These are phyloP conservation scores for Drosophila bocki DNA, from an alignment of 1,140 invertebrate genomes.

Conservation along the genomic window DNA sequence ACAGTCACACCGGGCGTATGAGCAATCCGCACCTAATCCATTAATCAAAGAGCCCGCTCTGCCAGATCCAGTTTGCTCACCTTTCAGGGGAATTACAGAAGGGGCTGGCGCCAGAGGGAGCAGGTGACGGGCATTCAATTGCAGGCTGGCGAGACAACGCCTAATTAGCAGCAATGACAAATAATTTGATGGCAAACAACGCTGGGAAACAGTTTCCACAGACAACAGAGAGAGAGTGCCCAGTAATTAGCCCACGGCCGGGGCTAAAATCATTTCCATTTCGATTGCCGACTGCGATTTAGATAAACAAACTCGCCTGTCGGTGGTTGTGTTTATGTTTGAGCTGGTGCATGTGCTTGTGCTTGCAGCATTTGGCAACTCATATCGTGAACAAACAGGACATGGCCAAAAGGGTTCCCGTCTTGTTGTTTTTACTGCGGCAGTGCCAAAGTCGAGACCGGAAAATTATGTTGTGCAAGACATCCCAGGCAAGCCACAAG, in stretches of 20 bases:
- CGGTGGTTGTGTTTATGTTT: conserved; percentile 4
- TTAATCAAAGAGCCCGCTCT: conserved; percentile 35
- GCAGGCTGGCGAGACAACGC: conserved; percentile 12
- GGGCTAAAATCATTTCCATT: conserved; percentile 31
- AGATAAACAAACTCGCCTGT: conserved; percentile 17
- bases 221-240: conserved; percentile 15
- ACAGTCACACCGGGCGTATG: conserved; percentile 23
- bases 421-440: conserved; percentile 33
- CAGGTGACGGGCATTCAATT: conserved; percentile 36
- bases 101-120: neutral
- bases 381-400: conserved; percentile 20
- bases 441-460: conserved; percentile 12
- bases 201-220: conserved; percentile 4
- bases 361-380: conserved; percentile 28
- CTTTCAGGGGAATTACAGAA: conserved; percentile 62
- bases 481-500: conserved; percentile 18
- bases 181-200: conserved; percentile 40
- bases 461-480: conserved; percentile 44
- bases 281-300: conserved; percentile 36
- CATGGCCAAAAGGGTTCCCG: conserved; percentile 14
- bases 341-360: neutral
- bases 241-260: conserved; percentile 54
- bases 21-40: conserved; percentile 50
- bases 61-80: conserved; percentile 52
- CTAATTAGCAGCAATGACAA: conserved; percentile 64